Percentiles rank a stretch among this genome's conserved stretches.
phyloP scores from a whole-genome alignment of 2,888 invertebrate genomes.

The Lasioglossum calceatum region DNA sequence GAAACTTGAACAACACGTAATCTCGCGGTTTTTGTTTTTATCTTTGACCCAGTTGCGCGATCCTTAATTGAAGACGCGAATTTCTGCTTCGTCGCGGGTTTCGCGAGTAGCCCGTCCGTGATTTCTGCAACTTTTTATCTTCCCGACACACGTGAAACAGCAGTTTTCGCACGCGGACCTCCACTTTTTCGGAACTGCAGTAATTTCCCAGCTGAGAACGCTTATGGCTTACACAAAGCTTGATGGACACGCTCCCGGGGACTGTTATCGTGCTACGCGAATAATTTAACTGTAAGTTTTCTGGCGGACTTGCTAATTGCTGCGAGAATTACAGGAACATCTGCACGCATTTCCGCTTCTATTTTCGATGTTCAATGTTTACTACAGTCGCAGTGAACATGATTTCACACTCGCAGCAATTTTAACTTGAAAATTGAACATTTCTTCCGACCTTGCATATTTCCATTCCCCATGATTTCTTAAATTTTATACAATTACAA shows the following conservation, averaged over 20 bases:
- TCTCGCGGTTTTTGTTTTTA: not conserved
- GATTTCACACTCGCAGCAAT: not conserved
- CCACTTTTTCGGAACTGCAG: not conserved
- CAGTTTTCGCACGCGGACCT: not conserved
- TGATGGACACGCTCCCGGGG: not conserved
- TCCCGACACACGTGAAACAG: not conserved
- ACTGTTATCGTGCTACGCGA: not conserved
- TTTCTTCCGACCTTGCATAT: too few species aligned
- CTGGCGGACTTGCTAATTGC: not conserved
- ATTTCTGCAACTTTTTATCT: not conserved
- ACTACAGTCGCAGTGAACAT: not conserved
- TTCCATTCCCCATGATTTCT: too few species aligned
- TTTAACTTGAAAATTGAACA: too few species aligned
- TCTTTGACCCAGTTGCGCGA: not conserved
- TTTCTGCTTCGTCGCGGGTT: not conserved
- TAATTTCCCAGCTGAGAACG: not conserved
- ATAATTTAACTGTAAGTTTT: not conserved
- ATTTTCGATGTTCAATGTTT: not conserved
- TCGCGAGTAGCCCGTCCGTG: not conserved
- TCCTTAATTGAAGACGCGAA: slow-evolving; percentile 2
- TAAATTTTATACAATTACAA: too few species aligned
- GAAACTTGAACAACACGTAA: not conserved
- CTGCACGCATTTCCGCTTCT: not conserved
- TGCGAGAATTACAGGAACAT: not conserved
- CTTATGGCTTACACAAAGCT: not conserved